Percentiles rank a stretch among this genome's conserved stretches.
phyloP scores from a whole-genome alignment of 2,888 invertebrate genomes.

The Halocaridina rubra region DNA sequence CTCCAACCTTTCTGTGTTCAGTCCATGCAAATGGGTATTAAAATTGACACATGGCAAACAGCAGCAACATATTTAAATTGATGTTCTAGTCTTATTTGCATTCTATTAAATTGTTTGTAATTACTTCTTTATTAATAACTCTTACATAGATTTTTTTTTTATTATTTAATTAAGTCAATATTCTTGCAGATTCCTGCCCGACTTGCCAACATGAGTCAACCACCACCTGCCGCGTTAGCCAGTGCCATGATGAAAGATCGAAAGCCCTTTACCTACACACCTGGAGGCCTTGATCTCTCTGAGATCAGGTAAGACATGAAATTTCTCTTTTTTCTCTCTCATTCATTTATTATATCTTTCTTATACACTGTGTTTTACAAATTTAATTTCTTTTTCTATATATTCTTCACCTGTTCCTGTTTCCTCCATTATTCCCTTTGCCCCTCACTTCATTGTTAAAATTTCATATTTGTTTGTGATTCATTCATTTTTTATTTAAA shows the following conservation, averaged over 20 bases:
- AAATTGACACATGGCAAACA: no score
- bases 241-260: slow-evolving; percentile 95
- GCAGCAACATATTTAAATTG: no score
- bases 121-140: no score
- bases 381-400: not conserved
- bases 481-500: no score
- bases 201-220: slow-evolving; percentile 67
- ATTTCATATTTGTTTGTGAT: no score
- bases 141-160: no score
- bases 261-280: slow-evolving; percentile 96
- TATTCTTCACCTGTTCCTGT: not conserved
- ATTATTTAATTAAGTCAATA: no score
- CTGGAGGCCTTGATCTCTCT: slow-evolving; percentile 89
- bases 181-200: slow-evolving; percentile 27
- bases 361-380: not conserved
- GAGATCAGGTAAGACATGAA: slow-evolving; percentile 78
- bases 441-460: not conserved
- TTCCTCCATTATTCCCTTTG: not conserved
- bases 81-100: no score
- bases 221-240: slow-evolving; percentile 85
- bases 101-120: no score
- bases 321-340: not conserved
- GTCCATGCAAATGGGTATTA: no score
- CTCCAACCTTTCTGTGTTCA: no score
- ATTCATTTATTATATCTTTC: not conserved